Base-by-base conservation (phyloP, 2,113 vertebrate species). In the Recurvirostra avosetta region DNA sequence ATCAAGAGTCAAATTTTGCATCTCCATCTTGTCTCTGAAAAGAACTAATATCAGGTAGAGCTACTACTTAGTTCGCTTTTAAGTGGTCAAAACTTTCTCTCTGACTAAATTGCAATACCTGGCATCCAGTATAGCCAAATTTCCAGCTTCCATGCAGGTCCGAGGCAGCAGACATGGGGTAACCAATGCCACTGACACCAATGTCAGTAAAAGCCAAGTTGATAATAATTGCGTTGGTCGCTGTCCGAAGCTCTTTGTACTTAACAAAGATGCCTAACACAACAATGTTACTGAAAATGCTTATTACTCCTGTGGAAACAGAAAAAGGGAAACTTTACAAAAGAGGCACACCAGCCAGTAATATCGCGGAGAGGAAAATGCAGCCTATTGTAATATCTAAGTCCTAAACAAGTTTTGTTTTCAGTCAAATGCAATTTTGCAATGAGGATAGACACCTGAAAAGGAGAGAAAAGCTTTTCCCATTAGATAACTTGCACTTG, bases 131-230 rank as follows among this genome's bases (percentile, higher is more conserved):
- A 96, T 99, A 98, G 88, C 99, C 99, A 91, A 99, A 99, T 91
- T 99, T 99, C 99, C 99, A 99, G 94, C 99, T 99, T 95, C 99
- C 99, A 16, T 99, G 98, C 30, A 99, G 98, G 91, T 99, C 99
- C 18, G 99, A 99, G 38, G 99, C 99, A 52, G 99, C 99, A 11
- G 99, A 99, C 99, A 99, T 99, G 32, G 99, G 99, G 73, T 99
- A 99, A n/a, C 99, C 99, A 67, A 99, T 99, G 19, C 99, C 98
- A 53, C 99, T 99, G 78, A 99, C 99, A 15, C 99, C 99, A 15
- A 99, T 98, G 92, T 99, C 99, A 11, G 99, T 99, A 66, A 99
- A 97, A 76, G 99, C 99, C 97, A 99, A 96, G 97, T 99, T 99
- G 91, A 99, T 99, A 76, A 99, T 99, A 53, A 99, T 99, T 41